phyloP scores from a whole-genome alignment of 2,888 invertebrate species.

The Notodromas monacha region DNA sequence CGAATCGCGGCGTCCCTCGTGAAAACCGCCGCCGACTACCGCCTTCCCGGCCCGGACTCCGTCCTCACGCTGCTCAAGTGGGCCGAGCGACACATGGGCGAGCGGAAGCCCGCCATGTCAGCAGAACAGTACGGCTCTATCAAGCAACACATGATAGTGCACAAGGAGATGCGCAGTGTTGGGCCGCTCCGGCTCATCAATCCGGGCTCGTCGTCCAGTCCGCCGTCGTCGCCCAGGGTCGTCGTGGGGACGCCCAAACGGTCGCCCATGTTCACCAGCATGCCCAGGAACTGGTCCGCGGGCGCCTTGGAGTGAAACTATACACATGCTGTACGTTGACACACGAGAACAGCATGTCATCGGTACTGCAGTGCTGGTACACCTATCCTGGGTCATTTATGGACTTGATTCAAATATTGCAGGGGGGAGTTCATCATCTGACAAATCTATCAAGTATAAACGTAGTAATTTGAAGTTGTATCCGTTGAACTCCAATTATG shows the following conservation, averaged over 20 bases:
- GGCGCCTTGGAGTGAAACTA: too few relatives aligned
- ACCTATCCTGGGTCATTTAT: too few relatives aligned
- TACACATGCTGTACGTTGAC: too few relatives aligned
- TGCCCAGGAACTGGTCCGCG: conserved; percentile 4
- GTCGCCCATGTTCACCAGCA: background rate
- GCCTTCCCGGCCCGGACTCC: conserved; percentile 56
- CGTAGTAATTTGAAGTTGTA: too few relatives aligned
- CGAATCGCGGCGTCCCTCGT: conserved; percentile 55
- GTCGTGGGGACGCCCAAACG: background rate
- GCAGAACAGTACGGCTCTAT: background rate
- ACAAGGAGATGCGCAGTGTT: background rate
- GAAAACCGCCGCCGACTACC: conserved; percentile 51
- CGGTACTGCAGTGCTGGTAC: too few relatives aligned
- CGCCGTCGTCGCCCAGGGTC: background rate
- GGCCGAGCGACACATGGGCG: conserved; percentile 14
- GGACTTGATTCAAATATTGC: too few relatives aligned
- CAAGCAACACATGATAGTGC: too few relatives aligned
- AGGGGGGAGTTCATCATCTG: too few relatives aligned
- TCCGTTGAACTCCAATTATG: too few relatives aligned
- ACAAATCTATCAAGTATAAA: too few relatives aligned
- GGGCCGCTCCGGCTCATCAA: background rate
- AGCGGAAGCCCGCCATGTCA: conserved; percentile 7
- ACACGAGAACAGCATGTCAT: too few relatives aligned
- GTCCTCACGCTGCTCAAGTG: conserved; percentile 41
- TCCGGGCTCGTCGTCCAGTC: background rate